Evolutionary conservation across 1,140 invertebrate genomes (phyloP).

Genomic region (Dinoponera quadriceps): DNA sequence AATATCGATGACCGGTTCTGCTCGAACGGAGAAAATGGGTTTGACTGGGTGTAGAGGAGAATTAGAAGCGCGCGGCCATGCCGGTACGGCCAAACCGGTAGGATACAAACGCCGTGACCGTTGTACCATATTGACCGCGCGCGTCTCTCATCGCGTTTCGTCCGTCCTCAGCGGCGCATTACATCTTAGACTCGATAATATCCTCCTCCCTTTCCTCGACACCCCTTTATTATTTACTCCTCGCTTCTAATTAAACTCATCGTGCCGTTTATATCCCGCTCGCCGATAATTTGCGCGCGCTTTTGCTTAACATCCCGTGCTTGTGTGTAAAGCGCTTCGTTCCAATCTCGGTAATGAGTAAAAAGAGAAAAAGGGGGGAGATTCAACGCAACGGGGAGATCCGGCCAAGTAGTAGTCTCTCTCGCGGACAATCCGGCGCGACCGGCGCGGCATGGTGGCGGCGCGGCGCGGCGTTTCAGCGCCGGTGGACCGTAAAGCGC

Average conservation of each 20-base stretch:
- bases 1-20: constrained; percentile 56
- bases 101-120: constrained; percentile 29
- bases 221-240: constrained; percentile 3
- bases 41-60: constrained; percentile 29
- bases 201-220: too few species aligned
- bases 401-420: constrained; percentile 56
- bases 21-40: constrained; percentile 47
- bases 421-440: constrained; percentile 39
- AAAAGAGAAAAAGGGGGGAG: constrained; percentile 25
- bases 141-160: background rate
- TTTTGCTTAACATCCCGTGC: constrained; percentile 28
- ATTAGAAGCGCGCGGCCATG: constrained; percentile 34
- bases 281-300: constrained; percentile 16
- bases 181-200: background rate
- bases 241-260: constrained; percentile 39
- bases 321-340: constrained; percentile 6
- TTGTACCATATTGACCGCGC: constrained; percentile 9
- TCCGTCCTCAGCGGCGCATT: background rate
- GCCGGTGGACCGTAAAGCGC: constrained; percentile 55
- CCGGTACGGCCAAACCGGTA: constrained; percentile 21
- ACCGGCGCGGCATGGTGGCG: constrained; percentile 39
- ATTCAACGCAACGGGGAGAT: constrained; percentile 44
- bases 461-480: constrained; percentile 29
- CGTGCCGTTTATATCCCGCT: constrained; percentile 1
- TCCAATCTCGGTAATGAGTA: constrained; percentile 29